These are phyloP conservation scores for Mormyrops attenuatus DNA, from an alignment of 2,797 vertebrate genomes.

Conservation along the genomic window DNA sequence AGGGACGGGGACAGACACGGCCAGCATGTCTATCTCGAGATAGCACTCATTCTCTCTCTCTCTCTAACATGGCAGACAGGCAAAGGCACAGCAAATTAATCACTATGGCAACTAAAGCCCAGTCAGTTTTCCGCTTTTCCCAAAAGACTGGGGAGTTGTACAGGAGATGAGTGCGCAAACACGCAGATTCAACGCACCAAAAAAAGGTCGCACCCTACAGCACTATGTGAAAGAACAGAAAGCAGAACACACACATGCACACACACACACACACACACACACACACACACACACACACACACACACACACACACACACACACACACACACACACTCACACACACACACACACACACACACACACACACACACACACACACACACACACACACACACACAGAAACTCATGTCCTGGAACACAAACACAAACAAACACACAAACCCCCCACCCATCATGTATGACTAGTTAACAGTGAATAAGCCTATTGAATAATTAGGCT, in stretches of 20 bases:
- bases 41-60: constrained; percentile 20
- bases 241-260: not conserved
- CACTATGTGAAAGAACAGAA: not conserved
- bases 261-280: not conserved
- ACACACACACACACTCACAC: no score
- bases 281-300: no score
- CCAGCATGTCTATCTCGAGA: constrained; percentile 13
- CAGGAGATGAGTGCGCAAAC: not conserved
- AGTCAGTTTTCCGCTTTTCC: constrained; percentile 14
- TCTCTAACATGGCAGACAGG: constrained; percentile 25
- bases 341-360: no score
- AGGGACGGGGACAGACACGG: not conserved
- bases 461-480: not conserved
- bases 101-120: constrained; percentile 31
- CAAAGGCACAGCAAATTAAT: constrained; percentile 33
- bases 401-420: not conserved
- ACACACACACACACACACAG: not conserved
- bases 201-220: not conserved
- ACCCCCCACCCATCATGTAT: not conserved
- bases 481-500: not conserved
- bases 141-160: constrained; percentile 32
- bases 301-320: no score
- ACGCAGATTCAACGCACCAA: not conserved
- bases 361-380: no score
- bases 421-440: not conserved